Base-by-base conservation (phyloP, 2,888 invertebrate species). In the Celastrina argiolus region DNA sequence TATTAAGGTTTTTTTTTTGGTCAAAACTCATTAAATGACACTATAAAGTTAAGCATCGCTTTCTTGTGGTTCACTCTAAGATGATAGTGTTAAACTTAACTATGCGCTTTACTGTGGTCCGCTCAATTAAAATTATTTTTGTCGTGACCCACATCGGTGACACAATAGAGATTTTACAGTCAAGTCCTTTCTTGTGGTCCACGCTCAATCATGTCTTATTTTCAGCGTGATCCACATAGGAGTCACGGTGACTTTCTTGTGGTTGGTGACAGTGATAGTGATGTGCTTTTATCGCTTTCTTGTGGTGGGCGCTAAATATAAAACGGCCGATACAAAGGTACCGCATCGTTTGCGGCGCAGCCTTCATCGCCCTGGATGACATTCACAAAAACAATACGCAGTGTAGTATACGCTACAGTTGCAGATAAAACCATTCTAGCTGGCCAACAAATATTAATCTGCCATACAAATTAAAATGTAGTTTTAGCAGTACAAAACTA, bases 311-410 rank as follows among this genome's bases (percentile, higher is more conserved):
- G 63, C 71, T 70, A 72, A 63, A 22, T 65, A 41, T 70, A 64
- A 71, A 78, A 81, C 84, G 84, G 83, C 80, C 78, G 82, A 81
- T 80, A 87, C 88, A 89, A 89, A 89, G 85, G 83, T 81, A 84
- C 88, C 88, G 84, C 88, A 78, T 80, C 87, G 85, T 88, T 88
- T 87, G 88, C 76, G 87, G 88, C 84, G 74, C 77, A 80, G 83
- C 84, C 82, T 85, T 87, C 88, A 84, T 85, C 82, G 85, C 87
- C 78, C 79, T 78, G 81, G 88, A 89, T 90, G 89, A 90, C 89
- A 89, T 88, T 85, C 86, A 88, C 84, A 90, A 89, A 89, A 89
- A 90, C 89, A 89, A 89, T 88, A 85, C 86, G 65, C 73, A 74
- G 74, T 73, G 71, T 73, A 81, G 85, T 80, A 85, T 74, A 84